Conservation (phyloP, 2,888 invertebrate genomes). For the Limenitis camilla region DNA sequence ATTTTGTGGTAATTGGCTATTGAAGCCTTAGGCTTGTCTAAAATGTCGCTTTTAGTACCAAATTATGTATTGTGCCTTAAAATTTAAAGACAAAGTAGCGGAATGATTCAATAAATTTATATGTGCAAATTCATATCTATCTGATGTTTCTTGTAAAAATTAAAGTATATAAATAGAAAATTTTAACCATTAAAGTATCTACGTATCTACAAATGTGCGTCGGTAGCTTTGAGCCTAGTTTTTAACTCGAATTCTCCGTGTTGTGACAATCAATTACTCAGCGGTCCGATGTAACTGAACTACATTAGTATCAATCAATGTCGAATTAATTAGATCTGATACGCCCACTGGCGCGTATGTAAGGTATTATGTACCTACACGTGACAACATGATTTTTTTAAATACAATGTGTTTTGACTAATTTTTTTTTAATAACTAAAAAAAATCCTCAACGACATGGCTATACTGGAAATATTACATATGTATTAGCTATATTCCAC, state of each 20-base stretch:
- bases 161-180: not conserved
- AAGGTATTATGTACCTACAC: constrained; percentile 9
- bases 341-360: constrained; percentile 45
- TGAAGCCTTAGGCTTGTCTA: no score
- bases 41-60: no score
- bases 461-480: no score
- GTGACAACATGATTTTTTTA: constrained; percentile 1
- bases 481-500: no score
- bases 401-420: not conserved
- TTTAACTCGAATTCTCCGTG: constrained; percentile 31
- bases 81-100: no score
- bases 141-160: not conserved
- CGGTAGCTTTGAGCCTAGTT: constrained; percentile 20
- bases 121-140: no score
- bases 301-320: constrained; percentile 72
- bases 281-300: constrained; percentile 46
- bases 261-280: constrained; percentile 71
- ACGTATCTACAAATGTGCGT: constrained; percentile 1
- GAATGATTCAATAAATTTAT: no score
- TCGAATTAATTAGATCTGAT: constrained; percentile 72
- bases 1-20: constrained; percentile 65
- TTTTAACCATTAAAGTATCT: not conserved
- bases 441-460: no score
- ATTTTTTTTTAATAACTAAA: no score
- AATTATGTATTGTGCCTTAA: no score